phyloP scores from a whole-genome alignment of 2,113 vertebrate genomes.

The Scomber scombrus region DNA sequence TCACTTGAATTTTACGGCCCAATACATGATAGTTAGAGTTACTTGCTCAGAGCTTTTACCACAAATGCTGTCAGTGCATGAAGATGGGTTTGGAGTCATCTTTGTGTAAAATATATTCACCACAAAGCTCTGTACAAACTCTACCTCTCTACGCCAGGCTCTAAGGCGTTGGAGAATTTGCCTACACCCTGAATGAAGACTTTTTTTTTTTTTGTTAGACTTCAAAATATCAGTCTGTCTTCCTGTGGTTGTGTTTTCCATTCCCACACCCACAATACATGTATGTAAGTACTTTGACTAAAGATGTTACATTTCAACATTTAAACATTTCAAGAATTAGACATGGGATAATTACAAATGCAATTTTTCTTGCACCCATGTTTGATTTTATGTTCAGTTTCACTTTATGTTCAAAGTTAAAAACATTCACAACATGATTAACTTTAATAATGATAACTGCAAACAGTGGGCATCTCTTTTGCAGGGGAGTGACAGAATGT shows the following conservation, averaged over 20 bases:
- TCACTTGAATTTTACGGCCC: slow-evolving; percentile 34
- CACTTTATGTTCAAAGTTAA: not conserved
- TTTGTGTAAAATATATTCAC: slow-evolving; percentile 34
- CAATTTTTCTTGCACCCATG: too few relatives aligned
- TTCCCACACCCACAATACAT: slow-evolving; percentile 50
- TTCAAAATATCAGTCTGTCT: slow-evolving; percentile 50
- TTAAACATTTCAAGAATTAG: not conserved
- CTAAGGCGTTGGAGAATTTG: slow-evolving; percentile 23
- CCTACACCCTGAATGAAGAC: slow-evolving; percentile 19
- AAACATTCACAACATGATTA: not conserved
- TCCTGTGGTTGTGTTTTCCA: slow-evolving; percentile 73
- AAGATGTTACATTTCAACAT: slow-evolving; percentile 24
- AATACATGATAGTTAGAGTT: slow-evolving; percentile 30
- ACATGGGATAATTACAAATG: not conserved
- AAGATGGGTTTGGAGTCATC: not conserved
- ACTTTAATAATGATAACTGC: not conserved
- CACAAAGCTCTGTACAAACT: slow-evolving; percentile 13
- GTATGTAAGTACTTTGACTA: slow-evolving; percentile 14
- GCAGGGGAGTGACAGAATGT: not conserved
- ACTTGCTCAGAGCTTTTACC: slow-evolving; percentile 19
- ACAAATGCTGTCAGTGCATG: slow-evolving; percentile 15
- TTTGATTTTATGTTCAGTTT: not conserved
- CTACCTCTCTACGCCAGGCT: slow-evolving; percentile 16
- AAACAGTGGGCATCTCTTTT: not conserved
- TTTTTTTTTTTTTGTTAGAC: slow-evolving; percentile 25